These are phyloP conservation scores for Tenthredo amoena DNA, from an alignment of 2,888 invertebrate genomes.

Conservation along the genomic window DNA sequence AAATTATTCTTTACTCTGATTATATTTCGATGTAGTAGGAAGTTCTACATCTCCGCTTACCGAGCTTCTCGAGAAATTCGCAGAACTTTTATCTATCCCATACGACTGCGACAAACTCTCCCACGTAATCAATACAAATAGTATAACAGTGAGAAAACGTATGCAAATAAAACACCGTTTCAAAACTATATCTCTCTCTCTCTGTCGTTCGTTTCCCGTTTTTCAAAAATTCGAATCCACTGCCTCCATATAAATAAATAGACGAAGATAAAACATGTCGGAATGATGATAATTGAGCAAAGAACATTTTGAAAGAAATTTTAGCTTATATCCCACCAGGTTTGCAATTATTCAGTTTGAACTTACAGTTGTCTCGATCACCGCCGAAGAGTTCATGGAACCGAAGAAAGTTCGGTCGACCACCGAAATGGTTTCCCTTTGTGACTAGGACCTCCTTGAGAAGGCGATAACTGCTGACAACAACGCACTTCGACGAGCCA, in stretches of 20 bases:
- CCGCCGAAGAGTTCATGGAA: constrained; percentile 92
- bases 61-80: constrained; percentile 17
- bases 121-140: not conserved
- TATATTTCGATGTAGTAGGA: constrained; percentile 1
- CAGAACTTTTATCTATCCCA: constrained; percentile 35
- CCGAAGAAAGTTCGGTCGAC: constrained; percentile 89
- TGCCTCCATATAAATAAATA: not conserved
- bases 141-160: not conserved
- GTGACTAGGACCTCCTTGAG: constrained; percentile 89
- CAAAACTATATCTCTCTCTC: not conserved
- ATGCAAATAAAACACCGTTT: not conserved
- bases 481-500: constrained; percentile 85
- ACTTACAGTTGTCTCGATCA: constrained; percentile 93
- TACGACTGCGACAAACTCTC: constrained; percentile 3
- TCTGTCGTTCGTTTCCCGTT: not conserved
- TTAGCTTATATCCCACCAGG: not conserved
- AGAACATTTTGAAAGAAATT: not conserved
- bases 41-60: constrained; percentile 1
- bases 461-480: constrained; percentile 86
- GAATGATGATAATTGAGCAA: not conserved
- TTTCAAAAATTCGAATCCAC: not conserved
- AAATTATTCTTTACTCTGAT: constrained; percentile 25
- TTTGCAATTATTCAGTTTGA: constrained; percentile 59
- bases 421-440: constrained; percentile 90
- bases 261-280: not conserved